Conservation (phyloP, 1,140 invertebrate species). For the Trichonephila clavata region DNA sequence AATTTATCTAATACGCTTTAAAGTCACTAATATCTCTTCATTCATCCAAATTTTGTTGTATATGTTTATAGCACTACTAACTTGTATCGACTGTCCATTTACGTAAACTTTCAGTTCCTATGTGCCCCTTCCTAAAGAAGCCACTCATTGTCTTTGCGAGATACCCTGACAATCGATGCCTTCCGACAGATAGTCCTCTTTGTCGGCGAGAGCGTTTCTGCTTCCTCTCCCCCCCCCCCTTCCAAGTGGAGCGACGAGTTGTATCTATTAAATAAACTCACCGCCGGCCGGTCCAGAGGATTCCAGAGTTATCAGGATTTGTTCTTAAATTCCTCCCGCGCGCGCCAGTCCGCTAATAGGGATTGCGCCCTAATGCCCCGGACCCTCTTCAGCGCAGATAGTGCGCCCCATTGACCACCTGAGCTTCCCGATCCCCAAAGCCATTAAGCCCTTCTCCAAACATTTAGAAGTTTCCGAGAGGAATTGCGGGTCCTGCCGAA, state of each 20-base stretch:
- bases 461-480: conserved; percentile 11
- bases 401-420: conserved; percentile 64
- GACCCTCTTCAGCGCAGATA: conserved; percentile 34
- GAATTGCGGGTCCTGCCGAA: not conserved
- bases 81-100: too few relatives aligned
- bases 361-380: conserved; percentile 21
- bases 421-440: conserved; percentile 33
- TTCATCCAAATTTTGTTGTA: too few relatives aligned
- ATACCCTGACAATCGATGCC: too few relatives aligned
- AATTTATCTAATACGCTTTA: too few relatives aligned
- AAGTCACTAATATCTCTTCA: too few relatives aligned
- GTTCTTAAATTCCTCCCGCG: conserved; percentile 10
- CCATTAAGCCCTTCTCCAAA: conserved; percentile 50
- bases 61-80: too few relatives aligned
- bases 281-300: not conserved
- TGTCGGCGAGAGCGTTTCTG: too few relatives aligned
- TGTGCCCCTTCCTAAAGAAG: too few relatives aligned
- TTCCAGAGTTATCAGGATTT: conserved; percentile 24
- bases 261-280: conserved; percentile 20
- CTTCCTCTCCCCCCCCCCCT: too few relatives aligned
- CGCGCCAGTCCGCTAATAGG: not conserved
- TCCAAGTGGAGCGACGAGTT: not conserved
- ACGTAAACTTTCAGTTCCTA: too few relatives aligned
- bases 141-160: too few relatives aligned
- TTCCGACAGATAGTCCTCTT: too few relatives aligned